phyloP scores from a whole-genome alignment of 2,797 vertebrate species.

The Neostethus bicornis region DNA sequence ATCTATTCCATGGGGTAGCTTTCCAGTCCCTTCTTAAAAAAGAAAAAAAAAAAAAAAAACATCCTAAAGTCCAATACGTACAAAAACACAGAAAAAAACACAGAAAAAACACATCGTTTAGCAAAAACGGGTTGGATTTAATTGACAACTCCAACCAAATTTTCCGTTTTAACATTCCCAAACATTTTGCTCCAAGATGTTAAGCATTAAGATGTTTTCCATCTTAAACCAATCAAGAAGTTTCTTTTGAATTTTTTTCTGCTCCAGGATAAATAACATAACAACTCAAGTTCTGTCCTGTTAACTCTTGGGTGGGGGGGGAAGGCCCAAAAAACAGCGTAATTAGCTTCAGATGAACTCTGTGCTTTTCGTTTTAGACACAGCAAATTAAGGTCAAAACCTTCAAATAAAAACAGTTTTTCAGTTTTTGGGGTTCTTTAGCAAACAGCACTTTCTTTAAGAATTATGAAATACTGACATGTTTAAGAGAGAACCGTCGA shows the following conservation, averaged over 20 bases:
- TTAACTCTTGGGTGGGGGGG: neutral
- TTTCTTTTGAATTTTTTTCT: neutral
- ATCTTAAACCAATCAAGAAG: neutral
- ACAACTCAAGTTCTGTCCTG: slow-evolving; percentile 2
- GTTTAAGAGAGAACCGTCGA: slow-evolving; percentile 17
- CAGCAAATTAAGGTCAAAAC: neutral
- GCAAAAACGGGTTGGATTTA: too few species aligned
- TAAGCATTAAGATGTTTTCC: too few species aligned
- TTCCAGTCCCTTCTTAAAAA: too few species aligned
- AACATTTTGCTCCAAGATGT: too few species aligned
- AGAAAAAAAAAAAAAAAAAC: too few species aligned
- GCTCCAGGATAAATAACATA: neutral
- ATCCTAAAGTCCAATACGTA: too few species aligned
- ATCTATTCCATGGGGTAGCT: too few species aligned
- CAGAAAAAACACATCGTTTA: too few species aligned
- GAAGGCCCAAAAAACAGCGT: slow-evolving; percentile 15
- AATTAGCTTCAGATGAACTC: slow-evolving; percentile 27
- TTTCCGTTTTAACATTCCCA: too few species aligned
- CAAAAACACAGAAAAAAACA: too few species aligned
- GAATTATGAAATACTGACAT: slow-evolving; percentile 4
- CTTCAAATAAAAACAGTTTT: slow-evolving; percentile 6
- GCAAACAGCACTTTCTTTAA: neutral
- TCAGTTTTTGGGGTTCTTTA: neutral
- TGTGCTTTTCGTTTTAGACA: slow-evolving; percentile 2
- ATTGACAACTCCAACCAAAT: too few species aligned